Evolutionary conservation across 2,113 vertebrate species (phyloP).

Genomic region (Muntiacus muntjak): DNA sequence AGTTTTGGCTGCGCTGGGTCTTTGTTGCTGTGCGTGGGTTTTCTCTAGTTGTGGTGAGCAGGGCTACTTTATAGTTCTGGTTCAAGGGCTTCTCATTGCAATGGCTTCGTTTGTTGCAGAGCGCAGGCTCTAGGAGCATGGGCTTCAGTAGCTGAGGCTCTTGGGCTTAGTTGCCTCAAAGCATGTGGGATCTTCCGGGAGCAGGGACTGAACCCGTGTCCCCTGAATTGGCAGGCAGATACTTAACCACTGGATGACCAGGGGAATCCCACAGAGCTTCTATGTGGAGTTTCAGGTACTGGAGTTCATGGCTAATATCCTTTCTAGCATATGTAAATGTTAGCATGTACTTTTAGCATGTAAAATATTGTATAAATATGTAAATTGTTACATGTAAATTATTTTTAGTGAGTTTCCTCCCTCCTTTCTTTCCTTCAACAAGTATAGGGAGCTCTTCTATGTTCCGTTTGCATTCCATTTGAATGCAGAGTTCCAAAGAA

Average conservation of each 20-base stretch:
- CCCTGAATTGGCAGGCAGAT: neutral
- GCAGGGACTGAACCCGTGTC: neutral
- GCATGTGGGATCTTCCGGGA: neutral
- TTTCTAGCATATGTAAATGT: neutral
- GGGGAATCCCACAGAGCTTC: neutral
- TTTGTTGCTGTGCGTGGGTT: neutral
- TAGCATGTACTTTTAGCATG: neutral
- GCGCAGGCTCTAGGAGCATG: fast-evolving
- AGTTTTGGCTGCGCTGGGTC: neutral
- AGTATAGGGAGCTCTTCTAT: neutral
- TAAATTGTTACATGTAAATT: neutral
- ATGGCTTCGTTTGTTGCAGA: neutral
- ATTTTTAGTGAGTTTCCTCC: neutral
- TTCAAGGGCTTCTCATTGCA: neutral
- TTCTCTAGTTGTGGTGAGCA: neutral
- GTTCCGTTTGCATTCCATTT: neutral
- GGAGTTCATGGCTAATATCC: neutral
- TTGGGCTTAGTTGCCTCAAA: neutral
- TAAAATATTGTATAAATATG: neutral
- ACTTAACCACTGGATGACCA: neutral
- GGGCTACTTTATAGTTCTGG: neutral
- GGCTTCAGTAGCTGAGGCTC: neutral
- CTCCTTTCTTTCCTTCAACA: neutral
- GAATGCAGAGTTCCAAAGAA: neutral
- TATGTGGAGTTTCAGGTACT: neutral